Evolutionary conservation across 2,113 vertebrate genomes (phyloP), one percentile per base, ranked within the genome.

Genomic region (Hirundichthys speculiger): DNA sequence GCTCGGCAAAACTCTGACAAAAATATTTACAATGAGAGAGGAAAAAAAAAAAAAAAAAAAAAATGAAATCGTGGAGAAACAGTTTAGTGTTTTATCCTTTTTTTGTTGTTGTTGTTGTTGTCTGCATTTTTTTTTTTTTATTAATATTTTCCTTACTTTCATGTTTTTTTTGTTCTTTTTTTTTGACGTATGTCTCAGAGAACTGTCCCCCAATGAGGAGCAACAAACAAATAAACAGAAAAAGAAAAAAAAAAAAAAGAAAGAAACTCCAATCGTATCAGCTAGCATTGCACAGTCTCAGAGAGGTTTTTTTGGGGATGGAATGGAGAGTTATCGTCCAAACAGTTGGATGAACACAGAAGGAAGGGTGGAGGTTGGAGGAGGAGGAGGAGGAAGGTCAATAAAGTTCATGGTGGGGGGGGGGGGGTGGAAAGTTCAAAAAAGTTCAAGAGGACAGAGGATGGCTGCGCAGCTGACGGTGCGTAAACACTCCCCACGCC

Each of bases 221-320:
- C 90, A 91, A 92, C 76, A 89, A 89, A 90, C 88, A 88, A 90
- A 34, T 6, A 34, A 34, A 34, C 6, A 34, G 30, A 34, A 34
- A 34, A 34, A 34, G 1, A 34, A 7, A 90, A 86, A 86, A 88
- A 89, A 69, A 77, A 85, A 83, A 76, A 34, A 30, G 4, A 20
- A 30, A 52, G 2, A 83, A 78, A 63, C 90, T 86, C 90, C 89
- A 93, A 92, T 93, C 88, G 88, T 89, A 90, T 93, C 90, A 93
- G 90, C 91, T 90, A 93, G 90, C 92, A 94, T 93, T 93, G 92
- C 93, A 93, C 93, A 94, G 91, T 94, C 92, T 93, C 92, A 92
- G 75, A 92, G 91, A 92, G 89, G 87, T 34, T 34, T 90, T 91
- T 92, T 89, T 86, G 71, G 90, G 86, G 86, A 92, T 94, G 93